Base-by-base conservation (phyloP, 2,888 invertebrate genomes). In the Serrognathus titanus region DNA sequence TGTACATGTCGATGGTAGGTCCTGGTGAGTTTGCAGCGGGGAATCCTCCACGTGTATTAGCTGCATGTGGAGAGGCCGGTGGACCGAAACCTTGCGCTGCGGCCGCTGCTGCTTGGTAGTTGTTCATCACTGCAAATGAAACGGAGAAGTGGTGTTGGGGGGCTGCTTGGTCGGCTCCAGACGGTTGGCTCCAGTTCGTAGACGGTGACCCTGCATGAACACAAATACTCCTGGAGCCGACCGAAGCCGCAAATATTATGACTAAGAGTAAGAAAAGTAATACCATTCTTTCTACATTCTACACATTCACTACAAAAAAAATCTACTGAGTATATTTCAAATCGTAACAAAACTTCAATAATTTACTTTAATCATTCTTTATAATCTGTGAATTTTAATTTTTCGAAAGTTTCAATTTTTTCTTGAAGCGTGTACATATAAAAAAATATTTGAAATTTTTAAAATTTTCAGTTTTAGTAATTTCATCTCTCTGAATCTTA, bases 21-120 rank as follows among this genome's bases (percentile, higher is more conserved):
- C 94, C 87, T 58, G 96, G 96, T 72, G 95, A 95, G 81, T 93
- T 94, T 69, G 95, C 92, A 51, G 92, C 87, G 55, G 94, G 93
- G 81, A 94, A 94, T 51, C 89, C 91, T 69, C 89, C 88, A 56
- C 84, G 79, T 66, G 79, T 74, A 75, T 75, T 81, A 73, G 64
- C 78, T 72, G 65, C 78, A 41, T 92, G 92, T 62, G 92, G 91
- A 63, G 91, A 91, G 67, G 90, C 90, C 61, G 91, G 91, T 60
- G 91, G 92, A 37, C 89, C 89, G 73, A 87, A 89, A 55, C 88
- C 89, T 69, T 88, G 88, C 63, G 90, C 91, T 66, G 85, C 86
- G 64, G 84, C 84, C 63, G 87, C 87, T 66, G 86, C 85, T 56
- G 92, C 91, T 76, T 92, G 92, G 81, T 95, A 95, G 85, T 94